phyloP scores from a whole-genome alignment of 1,140 invertebrate species.

The Heliconius nattereri region DNA sequence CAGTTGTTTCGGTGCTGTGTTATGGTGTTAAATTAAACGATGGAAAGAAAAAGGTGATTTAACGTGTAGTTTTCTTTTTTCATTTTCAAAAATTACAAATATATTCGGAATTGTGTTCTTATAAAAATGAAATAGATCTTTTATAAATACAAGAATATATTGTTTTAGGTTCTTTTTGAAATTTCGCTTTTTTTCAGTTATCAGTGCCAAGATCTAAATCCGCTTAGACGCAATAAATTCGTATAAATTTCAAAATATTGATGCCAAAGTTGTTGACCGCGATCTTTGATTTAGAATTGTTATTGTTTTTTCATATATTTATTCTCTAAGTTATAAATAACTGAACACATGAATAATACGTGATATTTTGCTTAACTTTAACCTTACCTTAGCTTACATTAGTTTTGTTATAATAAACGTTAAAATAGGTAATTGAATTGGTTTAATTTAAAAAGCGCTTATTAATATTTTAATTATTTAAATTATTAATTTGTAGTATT shows the following conservation, averaged over 20 bases:
- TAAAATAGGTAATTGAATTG: too few species aligned
- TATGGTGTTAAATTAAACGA: conserved; percentile 30
- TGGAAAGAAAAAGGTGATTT: conserved; percentile 71
- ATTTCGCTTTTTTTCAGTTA: background rate
- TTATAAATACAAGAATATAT: too few species aligned
- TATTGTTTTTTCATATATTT: background rate
- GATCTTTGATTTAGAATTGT: background rate
- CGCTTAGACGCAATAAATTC: conserved; percentile 21
- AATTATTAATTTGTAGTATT: too few species aligned
- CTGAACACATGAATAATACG: too few species aligned
- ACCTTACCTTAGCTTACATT: too few species aligned
- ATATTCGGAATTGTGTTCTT: background rate
- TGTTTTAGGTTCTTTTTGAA: background rate
- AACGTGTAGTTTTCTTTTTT: background rate
- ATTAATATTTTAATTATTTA: too few species aligned
- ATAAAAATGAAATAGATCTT: background rate
- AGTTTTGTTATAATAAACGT: too few species aligned
- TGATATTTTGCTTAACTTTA: too few species aligned
- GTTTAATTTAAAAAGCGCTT: too few species aligned
- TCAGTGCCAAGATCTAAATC: conserved; percentile 28
- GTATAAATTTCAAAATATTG: conserved; percentile 21
- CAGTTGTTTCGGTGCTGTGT: background rate
- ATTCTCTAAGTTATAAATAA: too few species aligned
- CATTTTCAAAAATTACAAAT: background rate
- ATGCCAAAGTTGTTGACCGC: conserved; percentile 26